These are phyloP conservation scores for Metalampra italica DNA, from an alignment of 2,888 invertebrate species.

Conservation along the genomic window DNA sequence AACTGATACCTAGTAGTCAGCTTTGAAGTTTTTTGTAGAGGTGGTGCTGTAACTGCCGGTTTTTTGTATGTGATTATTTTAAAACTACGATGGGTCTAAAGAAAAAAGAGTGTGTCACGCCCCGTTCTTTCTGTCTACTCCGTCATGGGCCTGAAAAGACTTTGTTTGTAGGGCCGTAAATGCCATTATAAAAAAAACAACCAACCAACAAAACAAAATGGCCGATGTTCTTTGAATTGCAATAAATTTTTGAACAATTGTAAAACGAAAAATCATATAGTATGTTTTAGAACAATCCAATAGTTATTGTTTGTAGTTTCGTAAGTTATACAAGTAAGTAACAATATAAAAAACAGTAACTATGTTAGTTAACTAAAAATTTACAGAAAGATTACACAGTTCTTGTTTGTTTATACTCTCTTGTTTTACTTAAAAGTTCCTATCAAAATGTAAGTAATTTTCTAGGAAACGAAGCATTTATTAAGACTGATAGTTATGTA, in stretches of 20 bases:
- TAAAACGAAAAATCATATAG: constrained; percentile 20
- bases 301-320: not conserved
- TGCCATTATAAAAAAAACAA: too few relatives aligned
- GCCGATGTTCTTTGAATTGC: constrained; percentile 49
- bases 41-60: too few relatives aligned
- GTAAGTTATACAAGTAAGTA: not conserved
- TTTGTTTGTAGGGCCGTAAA: too few relatives aligned
- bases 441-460: not conserved
- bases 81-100: too few relatives aligned
- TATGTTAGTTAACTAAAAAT: not conserved
- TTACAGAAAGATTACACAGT: not conserved
- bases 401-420: constrained; percentile 20
- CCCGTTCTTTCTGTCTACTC: too few relatives aligned
- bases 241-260: constrained; percentile 42
- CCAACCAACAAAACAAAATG: constrained; percentile 62
- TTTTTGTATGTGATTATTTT: too few relatives aligned
- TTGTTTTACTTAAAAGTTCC: constrained; percentile 4
- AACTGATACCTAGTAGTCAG: too few relatives aligned
- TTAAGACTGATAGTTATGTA: not conserved
- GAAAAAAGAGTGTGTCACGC: too few relatives aligned
- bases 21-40: too few relatives aligned
- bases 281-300: constrained; percentile 29
- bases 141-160: too few relatives aligned
- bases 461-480: not conserved
- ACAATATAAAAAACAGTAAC: not conserved